Conservation (phyloP, 30 jellyfish, hydroid and myxozoan genomes). For the Rhopilema esculentum region DNA sequence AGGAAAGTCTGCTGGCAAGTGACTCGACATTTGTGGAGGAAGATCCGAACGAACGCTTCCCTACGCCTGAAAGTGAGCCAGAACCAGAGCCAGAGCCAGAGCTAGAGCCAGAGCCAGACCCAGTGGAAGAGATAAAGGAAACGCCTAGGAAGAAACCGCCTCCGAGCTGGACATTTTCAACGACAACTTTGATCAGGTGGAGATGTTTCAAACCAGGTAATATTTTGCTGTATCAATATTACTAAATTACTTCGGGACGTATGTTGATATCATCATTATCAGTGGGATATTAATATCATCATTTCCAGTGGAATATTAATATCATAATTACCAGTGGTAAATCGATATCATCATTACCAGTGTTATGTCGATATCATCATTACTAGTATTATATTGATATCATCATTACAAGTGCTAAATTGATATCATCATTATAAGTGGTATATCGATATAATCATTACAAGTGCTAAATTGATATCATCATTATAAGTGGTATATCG, state of each 20-base stretch:
- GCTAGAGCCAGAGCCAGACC: not conserved
- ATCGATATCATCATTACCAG: too few species aligned
- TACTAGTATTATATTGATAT: too few species aligned
- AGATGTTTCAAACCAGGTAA: conserved; percentile 42
- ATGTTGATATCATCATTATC: not conserved
- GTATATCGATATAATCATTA: too few species aligned
- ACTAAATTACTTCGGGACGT: not conserved
- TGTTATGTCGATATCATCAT: too few species aligned
- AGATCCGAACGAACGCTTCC: conserved; percentile 15
- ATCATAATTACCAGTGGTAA: too few species aligned
- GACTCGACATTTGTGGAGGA: conserved; percentile 40
- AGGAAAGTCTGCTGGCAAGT: conserved; percentile 36
- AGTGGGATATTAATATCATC: too few species aligned
- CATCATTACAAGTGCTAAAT: too few species aligned
- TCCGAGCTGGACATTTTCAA: conserved; percentile 13
- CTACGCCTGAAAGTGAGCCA: conserved; percentile 49
- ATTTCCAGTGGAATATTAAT: too few species aligned
- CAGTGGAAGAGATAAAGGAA: not conserved
- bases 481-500: too few species aligned
- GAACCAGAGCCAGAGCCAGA: conserved; percentile 32
- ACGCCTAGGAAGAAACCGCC: not conserved
- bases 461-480: too few species aligned
- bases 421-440: too few species aligned
- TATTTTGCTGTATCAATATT: not conserved
- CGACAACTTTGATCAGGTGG: conserved; percentile 36